A percentile compares a stretch with the other conserved stretches of the same genome.
Conservation (phyloP, 2,797 vertebrate species). For the Periophthalmus magnuspinnatus region DNA sequence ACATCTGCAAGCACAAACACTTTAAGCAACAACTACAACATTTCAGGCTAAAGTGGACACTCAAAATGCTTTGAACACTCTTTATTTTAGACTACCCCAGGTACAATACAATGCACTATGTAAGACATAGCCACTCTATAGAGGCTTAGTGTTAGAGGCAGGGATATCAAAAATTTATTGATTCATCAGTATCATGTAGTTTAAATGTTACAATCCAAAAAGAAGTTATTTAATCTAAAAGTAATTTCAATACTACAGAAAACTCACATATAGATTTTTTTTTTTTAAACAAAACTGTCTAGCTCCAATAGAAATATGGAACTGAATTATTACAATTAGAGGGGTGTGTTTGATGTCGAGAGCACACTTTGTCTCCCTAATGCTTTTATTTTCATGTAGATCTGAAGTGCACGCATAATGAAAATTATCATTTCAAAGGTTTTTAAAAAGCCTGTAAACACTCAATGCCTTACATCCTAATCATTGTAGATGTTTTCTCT, state of each 20-base stretch:
- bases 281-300: too few species aligned
- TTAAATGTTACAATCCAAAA: too few species aligned
- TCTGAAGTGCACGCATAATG: conserved; percentile 35
- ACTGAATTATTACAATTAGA: conserved; percentile 20
- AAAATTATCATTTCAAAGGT: conserved; percentile 63
- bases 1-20: conserved; percentile 40
- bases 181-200: too few species aligned
- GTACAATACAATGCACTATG: background rate
- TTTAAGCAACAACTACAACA: conserved; percentile 28
- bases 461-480: conserved; percentile 48
- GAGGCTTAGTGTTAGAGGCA: too few species aligned
- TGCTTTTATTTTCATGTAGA: conserved; percentile 45
- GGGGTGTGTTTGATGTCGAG: conserved; percentile 31
- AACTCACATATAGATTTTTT: too few species aligned
- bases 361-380: conserved; percentile 41
- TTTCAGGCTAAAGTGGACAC: background rate
- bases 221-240: too few species aligned
- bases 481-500: conserved; percentile 44
- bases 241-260: too few species aligned
- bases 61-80: background rate
- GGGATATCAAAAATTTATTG: too few species aligned
- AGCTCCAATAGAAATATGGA: conserved; percentile 6
- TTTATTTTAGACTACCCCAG: background rate
- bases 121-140: too few species aligned
- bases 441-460: conserved; percentile 35